phyloP scores from a whole-genome alignment of 30 jellyfish, hydroid and myxozoan genomes.

The Aurelia sp. region DNA sequence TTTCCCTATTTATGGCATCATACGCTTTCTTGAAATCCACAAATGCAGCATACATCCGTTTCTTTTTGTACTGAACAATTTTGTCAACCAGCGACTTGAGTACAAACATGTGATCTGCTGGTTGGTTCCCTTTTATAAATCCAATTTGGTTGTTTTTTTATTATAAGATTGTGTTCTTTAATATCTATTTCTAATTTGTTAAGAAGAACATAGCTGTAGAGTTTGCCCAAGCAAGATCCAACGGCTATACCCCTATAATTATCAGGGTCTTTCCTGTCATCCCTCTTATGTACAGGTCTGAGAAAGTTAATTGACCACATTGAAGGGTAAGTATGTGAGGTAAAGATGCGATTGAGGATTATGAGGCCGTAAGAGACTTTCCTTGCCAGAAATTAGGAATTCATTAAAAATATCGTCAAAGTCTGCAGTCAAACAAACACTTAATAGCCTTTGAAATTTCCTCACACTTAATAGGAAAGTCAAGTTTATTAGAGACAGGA shows the following conservation, averaged over 20 bases:
- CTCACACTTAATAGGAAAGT: background rate
- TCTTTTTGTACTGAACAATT: no score
- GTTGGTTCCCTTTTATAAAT: background rate
- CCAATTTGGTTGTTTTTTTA: background rate
- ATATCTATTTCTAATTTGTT: no score
- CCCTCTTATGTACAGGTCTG: no score
- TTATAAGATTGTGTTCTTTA: constrained; percentile 7
- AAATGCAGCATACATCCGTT: no score
- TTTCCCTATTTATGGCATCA: background rate
- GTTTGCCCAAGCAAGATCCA: no score
- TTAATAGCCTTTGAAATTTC: background rate
- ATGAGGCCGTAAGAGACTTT: no score
- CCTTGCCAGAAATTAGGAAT: background rate
- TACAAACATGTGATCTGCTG: constrained; percentile 9
- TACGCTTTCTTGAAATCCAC: background rate
- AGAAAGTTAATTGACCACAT: no score
- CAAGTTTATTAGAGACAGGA: background rate
- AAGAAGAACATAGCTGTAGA: no score
- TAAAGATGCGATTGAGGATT: no score
- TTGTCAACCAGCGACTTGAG: no score
- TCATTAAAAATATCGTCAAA: no score
- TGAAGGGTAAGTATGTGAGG: no score
- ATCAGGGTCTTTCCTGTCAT: background rate
- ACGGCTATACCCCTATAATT: constrained; percentile 11
- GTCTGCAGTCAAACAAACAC: background rate